A percentile compares a stretch with the other conserved stretches of the same genome.
These are phyloP conservation scores for Ceyx margarethae DNA, from an alignment of 2,113 vertebrate species.

Conservation along the genomic window DNA sequence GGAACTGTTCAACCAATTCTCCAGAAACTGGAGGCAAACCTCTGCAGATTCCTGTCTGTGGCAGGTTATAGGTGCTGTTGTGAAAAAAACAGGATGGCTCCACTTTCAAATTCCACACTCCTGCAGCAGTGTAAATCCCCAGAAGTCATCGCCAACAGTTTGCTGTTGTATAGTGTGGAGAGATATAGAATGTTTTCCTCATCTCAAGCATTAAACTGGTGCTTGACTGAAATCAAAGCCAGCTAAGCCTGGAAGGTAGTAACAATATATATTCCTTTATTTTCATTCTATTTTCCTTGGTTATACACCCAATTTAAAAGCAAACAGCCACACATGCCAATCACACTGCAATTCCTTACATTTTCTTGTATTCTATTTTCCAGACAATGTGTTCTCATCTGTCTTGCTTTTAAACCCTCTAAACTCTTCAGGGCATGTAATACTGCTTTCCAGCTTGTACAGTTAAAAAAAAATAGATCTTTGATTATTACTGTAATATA, in stretches of 20 bases:
- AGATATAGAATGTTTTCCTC: not conserved
- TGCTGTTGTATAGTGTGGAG: not conserved
- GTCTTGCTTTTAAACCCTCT: not conserved
- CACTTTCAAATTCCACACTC: not conserved
- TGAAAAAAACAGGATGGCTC: not conserved
- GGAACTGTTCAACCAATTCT: not conserved
- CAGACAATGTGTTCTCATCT: not conserved
- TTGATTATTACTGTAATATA: not conserved
- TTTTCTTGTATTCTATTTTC: slow-evolving; percentile 18
- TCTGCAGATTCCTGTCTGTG: not conserved
- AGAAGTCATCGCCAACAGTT: not conserved
- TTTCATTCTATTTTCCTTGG: not conserved
- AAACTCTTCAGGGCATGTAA: not conserved
- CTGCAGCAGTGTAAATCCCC: not conserved
- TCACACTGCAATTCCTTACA: not conserved
- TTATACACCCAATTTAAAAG: not conserved
- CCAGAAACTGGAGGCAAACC: not conserved
- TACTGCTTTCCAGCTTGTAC: slow-evolving; percentile 10
- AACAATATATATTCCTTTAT: not conserved
- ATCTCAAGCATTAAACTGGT: not conserved
- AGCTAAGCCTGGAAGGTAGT: not conserved
- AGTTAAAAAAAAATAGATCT: not conserved
- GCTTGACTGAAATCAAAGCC: not conserved
- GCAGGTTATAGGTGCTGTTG: not conserved
- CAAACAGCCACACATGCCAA: not conserved